A percentile compares a stretch with the other conserved stretches of the same genome.
phyloP scores from a whole-genome alignment of 2,888 invertebrate species.

The Drosophila rellima region DNA sequence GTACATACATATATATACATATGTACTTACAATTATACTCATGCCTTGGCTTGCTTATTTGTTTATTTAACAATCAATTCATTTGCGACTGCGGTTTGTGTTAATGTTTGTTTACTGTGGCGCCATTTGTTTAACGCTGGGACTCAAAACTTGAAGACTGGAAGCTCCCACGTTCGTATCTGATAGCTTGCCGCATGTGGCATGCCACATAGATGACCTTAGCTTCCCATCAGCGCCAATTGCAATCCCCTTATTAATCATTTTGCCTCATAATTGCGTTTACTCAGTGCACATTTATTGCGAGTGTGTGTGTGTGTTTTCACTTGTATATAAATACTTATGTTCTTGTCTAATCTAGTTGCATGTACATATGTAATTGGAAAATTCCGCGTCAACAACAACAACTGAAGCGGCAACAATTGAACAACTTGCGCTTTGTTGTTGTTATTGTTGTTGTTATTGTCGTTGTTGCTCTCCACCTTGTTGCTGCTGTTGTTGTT shows the following conservation, averaged over 20 bases:
- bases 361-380: conserved; percentile 25
- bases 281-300: conserved; percentile 4
- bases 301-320: background rate
- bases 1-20: background rate
- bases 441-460: conserved; percentile 1
- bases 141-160: background rate
- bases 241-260: conserved; percentile 35
- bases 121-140: conserved; percentile 28
- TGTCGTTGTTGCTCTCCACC: background rate
- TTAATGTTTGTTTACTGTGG: conserved; percentile 51
- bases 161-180: conserved; percentile 4
- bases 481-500: conserved; percentile 4
- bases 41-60: conserved; percentile 20
- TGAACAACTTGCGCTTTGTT: conserved; percentile 18
- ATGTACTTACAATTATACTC: background rate
- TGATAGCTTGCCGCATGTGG: conserved; percentile 18
- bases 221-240: conserved; percentile 32
- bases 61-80: conserved; percentile 37
- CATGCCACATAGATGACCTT: conserved; percentile 48
- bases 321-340: background rate
- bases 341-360: conserved; percentile 1
- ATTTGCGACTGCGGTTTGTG: conserved; percentile 36
- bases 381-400: conserved; percentile 29
- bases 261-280: conserved; percentile 28
- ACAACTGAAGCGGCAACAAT: conserved; percentile 21